phyloP scores from a whole-genome alignment of 2,888 invertebrate species.

The Mimachlamys varia region DNA sequence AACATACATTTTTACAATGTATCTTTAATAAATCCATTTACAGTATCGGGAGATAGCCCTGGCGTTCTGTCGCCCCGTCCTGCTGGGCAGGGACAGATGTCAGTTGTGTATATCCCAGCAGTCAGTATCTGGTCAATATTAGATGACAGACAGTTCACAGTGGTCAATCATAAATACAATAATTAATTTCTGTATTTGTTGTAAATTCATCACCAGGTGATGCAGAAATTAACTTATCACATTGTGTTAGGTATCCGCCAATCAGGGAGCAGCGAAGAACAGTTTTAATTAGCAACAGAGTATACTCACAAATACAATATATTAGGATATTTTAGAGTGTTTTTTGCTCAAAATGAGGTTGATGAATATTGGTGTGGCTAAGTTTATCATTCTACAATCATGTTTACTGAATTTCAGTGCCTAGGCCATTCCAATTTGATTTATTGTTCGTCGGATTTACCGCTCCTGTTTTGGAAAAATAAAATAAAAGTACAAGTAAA shows the following conservation, averaged over 20 bases:
- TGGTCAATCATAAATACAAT: background rate
- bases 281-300: background rate
- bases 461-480: too few species aligned
- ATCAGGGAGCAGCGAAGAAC: background rate
- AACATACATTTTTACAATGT: too few species aligned
- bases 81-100: constrained; percentile 14
- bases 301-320: too few species aligned
- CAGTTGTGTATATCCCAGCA: background rate
- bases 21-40: background rate
- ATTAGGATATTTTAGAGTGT: too few species aligned
- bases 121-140: background rate
- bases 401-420: too few species aligned
- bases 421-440: too few species aligned
- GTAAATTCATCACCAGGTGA: background rate
- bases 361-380: too few species aligned
- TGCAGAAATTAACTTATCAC: background rate
- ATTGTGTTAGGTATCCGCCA: background rate
- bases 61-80: background rate
- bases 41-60: background rate
- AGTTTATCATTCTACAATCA: too few species aligned
- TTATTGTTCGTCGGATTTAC: too few species aligned
- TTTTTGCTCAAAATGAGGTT: too few species aligned
- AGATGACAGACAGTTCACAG: background rate
- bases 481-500: too few species aligned
- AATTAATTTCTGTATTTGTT: background rate